phyloP scores from a whole-genome alignment of 1,140 invertebrate genomes.

The Papilio machaon region DNA sequence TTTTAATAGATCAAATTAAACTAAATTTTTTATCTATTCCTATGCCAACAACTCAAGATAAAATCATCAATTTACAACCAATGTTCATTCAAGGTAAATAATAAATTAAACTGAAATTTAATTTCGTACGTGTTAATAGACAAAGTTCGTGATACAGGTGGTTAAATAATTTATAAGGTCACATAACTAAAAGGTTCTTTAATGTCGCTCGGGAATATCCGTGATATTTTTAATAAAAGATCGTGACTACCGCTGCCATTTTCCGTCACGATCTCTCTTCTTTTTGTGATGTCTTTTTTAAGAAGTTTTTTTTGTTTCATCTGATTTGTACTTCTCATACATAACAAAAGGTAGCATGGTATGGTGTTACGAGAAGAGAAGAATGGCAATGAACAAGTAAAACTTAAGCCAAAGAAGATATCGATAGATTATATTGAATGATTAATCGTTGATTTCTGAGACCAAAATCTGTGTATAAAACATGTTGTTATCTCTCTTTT shows the following conservation, averaged over 20 bases:
- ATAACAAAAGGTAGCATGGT: too few relatives aligned
- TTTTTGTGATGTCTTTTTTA: conserved; percentile 4
- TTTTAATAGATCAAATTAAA: background rate
- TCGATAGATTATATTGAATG: too few relatives aligned
- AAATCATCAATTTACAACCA: background rate
- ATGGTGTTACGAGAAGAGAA: too few relatives aligned
- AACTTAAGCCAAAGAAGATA: too few relatives aligned
- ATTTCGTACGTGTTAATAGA: background rate
- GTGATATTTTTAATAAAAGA: conserved; percentile 16
- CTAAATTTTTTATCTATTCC: background rate
- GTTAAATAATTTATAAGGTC: conserved; percentile 25
- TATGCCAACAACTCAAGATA: conserved; percentile 1
- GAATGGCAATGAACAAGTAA: too few relatives aligned
- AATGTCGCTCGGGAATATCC: conserved; percentile 16
- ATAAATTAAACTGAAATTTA: background rate
- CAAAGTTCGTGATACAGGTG: background rate
- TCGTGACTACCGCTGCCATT: conserved; percentile 9
- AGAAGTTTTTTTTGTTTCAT: background rate
- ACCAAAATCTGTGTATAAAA: too few relatives aligned
- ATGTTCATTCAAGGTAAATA: conserved; percentile 15
- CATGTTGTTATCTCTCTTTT: too few relatives aligned
- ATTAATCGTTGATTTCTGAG: too few relatives aligned
- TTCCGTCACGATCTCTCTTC: conserved; percentile 25
- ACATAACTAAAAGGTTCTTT: conserved; percentile 14
- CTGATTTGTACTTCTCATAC: background rate